phyloP scores from a whole-genome alignment of 2,113 vertebrate genomes.

The Cebus imitator region DNA sequence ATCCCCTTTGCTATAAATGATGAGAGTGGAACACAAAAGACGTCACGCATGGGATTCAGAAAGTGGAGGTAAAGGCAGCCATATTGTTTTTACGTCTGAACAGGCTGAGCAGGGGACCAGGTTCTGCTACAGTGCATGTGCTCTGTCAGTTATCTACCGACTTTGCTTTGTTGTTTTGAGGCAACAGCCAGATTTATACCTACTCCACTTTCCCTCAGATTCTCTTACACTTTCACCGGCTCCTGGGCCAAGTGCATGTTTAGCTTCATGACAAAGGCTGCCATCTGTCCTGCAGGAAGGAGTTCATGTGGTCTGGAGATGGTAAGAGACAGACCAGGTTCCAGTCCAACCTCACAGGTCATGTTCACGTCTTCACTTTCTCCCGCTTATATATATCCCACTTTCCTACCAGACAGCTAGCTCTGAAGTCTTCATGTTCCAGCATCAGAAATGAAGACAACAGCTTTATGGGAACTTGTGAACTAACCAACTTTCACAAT shows the following conservation, averaged over 20 bases:
- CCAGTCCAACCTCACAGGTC: not conserved
- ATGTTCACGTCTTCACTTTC: rapidly evolving
- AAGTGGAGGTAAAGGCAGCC: not conserved
- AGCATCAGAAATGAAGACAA: not conserved
- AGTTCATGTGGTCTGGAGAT: not conserved
- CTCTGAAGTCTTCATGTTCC: not conserved
- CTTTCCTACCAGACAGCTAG: not conserved
- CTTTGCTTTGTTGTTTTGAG: not conserved
- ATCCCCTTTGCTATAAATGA: not conserved
- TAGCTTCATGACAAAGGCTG: not conserved
- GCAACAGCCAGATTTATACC: not conserved
- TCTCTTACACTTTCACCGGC: not conserved
- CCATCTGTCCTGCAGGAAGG: not conserved
- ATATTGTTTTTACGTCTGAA: not conserved
- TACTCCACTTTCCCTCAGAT: not conserved
- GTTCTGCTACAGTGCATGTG: rapidly evolving
- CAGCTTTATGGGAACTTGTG: not conserved
- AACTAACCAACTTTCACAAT: not conserved
- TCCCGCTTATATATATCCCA: not conserved
- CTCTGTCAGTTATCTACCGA: not conserved
- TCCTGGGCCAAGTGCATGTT: not conserved
- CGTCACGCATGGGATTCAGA: not conserved
- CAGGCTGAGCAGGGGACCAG: rapidly evolving
- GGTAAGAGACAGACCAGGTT: not conserved
- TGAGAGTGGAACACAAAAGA: not conserved